A percentile compares a stretch with the other conserved stretches of the same genome.
Evolutionary conservation across 2,888 invertebrate genomes (phyloP).

Genomic region (Diarsia dahlii): DNA sequence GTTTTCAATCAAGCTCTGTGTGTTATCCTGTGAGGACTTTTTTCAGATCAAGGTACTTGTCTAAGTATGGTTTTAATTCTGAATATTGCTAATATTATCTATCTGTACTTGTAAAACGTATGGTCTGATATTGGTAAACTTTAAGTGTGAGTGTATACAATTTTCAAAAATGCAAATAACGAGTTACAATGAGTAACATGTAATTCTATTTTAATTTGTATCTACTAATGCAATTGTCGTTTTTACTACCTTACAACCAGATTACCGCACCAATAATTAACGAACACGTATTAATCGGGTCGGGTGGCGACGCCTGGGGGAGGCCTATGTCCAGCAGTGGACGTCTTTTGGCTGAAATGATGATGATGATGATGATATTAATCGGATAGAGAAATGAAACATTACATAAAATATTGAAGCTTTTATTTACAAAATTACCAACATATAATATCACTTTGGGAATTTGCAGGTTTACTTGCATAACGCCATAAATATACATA

Average conservation of each 20-base stretch:
- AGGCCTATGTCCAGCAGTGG: too few species aligned
- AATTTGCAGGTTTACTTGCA: slow-evolving; percentile 90
- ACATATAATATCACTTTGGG: slow-evolving; percentile 91
- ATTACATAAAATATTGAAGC: slow-evolving; percentile 88
- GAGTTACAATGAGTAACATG: neutral
- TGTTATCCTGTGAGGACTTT: neutral
- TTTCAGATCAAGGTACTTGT: neutral
- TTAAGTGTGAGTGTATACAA: neutral
- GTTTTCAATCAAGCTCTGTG: neutral
- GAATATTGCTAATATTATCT: neutral
- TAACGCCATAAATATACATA: slow-evolving; percentile 88
- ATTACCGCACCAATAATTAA: neutral
- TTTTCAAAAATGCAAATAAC: neutral
- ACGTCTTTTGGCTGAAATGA: too few species aligned
- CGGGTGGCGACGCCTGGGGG: too few species aligned
- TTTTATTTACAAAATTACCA: slow-evolving; percentile 91
- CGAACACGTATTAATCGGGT: neutral
- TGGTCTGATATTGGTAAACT: neutral
- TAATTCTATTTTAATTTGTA: neutral
- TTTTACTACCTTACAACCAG: neutral
- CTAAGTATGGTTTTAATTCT: neutral
- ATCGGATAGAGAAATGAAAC: slow-evolving; percentile 66
- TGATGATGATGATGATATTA: too few species aligned
- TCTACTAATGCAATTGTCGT: neutral
- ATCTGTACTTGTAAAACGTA: neutral